A percentile compares a stretch with the other conserved stretches of the same genome.
Evolutionary conservation across 2,797 vertebrate genomes (phyloP).

Genomic region (Onychomys arenicola): DNA sequence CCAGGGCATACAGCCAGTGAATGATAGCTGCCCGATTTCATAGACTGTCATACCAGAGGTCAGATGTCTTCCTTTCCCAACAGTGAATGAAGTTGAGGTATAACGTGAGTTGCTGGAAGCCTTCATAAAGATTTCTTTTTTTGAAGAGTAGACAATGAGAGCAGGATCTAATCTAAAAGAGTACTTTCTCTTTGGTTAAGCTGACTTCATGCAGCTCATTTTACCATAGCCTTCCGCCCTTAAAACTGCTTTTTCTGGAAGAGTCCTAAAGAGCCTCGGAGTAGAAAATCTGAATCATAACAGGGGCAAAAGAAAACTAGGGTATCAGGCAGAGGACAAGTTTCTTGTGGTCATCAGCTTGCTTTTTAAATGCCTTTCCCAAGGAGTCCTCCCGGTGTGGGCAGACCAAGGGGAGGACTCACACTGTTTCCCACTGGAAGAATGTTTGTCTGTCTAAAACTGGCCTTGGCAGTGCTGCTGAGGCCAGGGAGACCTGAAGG

Average conservation of each 20-base stretch:
- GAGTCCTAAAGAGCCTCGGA: background rate
- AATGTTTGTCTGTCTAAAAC: slow-evolving; percentile 43
- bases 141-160: slow-evolving; percentile 25
- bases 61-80: slow-evolving; percentile 42
- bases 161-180: slow-evolving; percentile 46
- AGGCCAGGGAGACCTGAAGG: slow-evolving; percentile 57
- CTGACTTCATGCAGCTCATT: background rate
- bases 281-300: slow-evolving; percentile 41
- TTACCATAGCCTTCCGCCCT: slow-evolving; percentile 13
- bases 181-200: slow-evolving; percentile 36
- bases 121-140: slow-evolving; percentile 1
- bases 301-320: slow-evolving; percentile 44
- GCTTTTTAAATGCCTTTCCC: slow-evolving; percentile 40
- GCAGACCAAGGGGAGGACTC: background rate
- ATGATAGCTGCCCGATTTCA: background rate
- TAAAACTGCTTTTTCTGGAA: background rate
- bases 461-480: slow-evolving; percentile 27
- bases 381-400: background rate
- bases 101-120: slow-evolving; percentile 12
- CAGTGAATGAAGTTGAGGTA: background rate
- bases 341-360: slow-evolving; percentile 23
- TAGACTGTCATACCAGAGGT: background rate
- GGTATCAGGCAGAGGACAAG: background rate
- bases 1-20: background rate
- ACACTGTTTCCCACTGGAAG: slow-evolving; percentile 35